Evolutionary conservation across 2,797 vertebrate genomes (phyloP), one percentile per base, ranked within the genome.

Genomic region (Sylvilagus floridanus): DNA sequence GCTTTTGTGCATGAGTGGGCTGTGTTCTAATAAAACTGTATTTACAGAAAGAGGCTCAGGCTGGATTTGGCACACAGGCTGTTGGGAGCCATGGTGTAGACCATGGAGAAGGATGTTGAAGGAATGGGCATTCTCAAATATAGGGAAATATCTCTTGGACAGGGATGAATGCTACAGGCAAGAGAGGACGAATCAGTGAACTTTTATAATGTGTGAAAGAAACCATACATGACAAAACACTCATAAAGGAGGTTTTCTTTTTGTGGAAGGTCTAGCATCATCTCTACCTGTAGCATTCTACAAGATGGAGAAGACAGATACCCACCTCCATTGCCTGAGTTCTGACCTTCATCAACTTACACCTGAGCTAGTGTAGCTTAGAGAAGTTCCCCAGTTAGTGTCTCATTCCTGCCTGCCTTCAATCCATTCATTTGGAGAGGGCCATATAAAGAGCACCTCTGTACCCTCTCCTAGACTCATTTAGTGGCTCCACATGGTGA

Each of bases 211-310:
- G 17, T 72, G n/a, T 84, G 47, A 72, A 50, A 93, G 60, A 73
- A 77, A 22, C 57, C 24, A 50, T 78, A 42, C 12, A 65, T 65
- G 19, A 66, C 92, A 90, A 88, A 95, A 57, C 19, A 86, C 96
- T 94, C 93, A 52, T 19, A 72, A 28, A 52, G 52, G 47, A 26
- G 71, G n/a, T 26, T 76, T 81, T 93, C n/a, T 76, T 94, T 17
- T 54, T 78, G 21, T 57, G 77, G 26, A 88, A 87, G 84, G 19
- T 17, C 19, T 63, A 87, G 28, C 37, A 76, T 69, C 62, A 62
- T 42, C 11, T 91, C n/a, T 42, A 12, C 16, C 6, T 69, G 62
- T 42, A 62, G 47, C 21, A 83, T 42, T 47, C 22, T 85, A 21
- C 62, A n/a, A 68, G n/a, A 66, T 50, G 35, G 66, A 75, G 50